Base-by-base conservation (phyloP, 2,113 vertebrate species). In the Entomyzon cyanotis region DNA sequence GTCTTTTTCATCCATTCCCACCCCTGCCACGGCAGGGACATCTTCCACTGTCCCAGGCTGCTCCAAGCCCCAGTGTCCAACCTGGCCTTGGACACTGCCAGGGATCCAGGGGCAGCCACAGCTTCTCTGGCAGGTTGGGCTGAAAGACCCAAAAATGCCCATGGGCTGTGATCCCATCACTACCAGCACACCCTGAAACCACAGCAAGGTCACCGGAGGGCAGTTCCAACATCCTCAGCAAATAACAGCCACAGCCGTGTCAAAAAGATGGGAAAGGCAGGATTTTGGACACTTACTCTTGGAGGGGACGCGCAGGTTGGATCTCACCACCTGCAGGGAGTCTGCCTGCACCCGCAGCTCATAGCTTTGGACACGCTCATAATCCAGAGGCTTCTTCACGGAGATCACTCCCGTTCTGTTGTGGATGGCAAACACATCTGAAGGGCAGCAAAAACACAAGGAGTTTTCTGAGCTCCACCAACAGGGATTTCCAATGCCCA, bases 301-400 rank as follows among this genome's bases (percentile, higher is more conserved):
- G 69, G 99, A 99, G 87, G 98, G 98, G 75, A 98, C 99, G 3
- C 98, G 97, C 62, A 99, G 96, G 95, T 99, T 99, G 96, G 98
- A 98, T 77, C 98, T 97, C 42, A 99, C 98, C 52, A 99, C 96
- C 46, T 98, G 25, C 84, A 99, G 95, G 8, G 99, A 99, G 94
- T 99, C 99, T 5, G 99, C 99, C 96, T 99, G 99, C 59, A 99
- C 98, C 42, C 98, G 97, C 28, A 99, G 98, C 90, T 98, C 90
- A 2, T 99, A 99, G 67, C 90, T 98, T 69, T 95, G 98, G 83
- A 98, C 93, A 0, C 89, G 96, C 95, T 99, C 99, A 82, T 99
- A 99, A 96, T 99, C 99, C 97, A 99, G 97, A 56, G 92, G 74
- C 85, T 98, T 98, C 71, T 98, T 98, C 13, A 98, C 97, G 7